Evolutionary conservation across 2,113 vertebrate species (phyloP), one percentile per base, ranked within the genome.

Genomic region (Butorides virescens): DNA sequence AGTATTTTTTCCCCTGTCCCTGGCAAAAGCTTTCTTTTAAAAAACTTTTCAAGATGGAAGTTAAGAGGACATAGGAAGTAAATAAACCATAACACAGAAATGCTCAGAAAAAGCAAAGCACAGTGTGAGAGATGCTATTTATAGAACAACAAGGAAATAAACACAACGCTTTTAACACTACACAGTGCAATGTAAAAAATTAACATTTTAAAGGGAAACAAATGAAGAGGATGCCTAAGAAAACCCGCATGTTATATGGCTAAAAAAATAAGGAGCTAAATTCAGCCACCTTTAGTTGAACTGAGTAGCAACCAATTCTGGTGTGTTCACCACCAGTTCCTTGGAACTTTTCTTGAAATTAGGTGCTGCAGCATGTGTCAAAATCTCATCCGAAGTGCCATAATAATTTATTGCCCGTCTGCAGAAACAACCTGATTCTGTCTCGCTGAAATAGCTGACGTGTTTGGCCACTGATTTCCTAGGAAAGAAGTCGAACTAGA

Each of bases 391-490:
- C 13, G 4, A 93, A 49, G 25, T 95, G 92, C 93, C 92, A 76
- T 79, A 93, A 90, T 91, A 96, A 95, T 97, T 92, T 93, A 95
- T 88, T 89, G 86, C 91, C 87, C 2, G 0, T 90, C 62, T 91
- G 59, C 37, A 79, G 80, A 91, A 95, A 94, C 79, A 95, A 85
- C 94, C 93, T 92, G 91, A 82, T 95, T 94, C 95, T 93, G 94
- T 92, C 92, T 91, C 74, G 34, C 58, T 79, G 74, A 95, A 90
- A 76, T 76, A 91, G 85, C 65, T 78, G 86, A 85, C 29, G 0
- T 75, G 49, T 88, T 97, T 94, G 92, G 91, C 89, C 92, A 92
- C 81, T 85, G 80, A 91, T 91, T 96, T 91, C 84, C 73, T 82
- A 85, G 86, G 77, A 68, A 92, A 87, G 62, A 39, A 85, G 67